A percentile compares a stretch with the other conserved stretches of the same genome.
Conservation (phyloP, 1,140 invertebrate genomes). For the Ceratosolen fusciceps region DNA sequence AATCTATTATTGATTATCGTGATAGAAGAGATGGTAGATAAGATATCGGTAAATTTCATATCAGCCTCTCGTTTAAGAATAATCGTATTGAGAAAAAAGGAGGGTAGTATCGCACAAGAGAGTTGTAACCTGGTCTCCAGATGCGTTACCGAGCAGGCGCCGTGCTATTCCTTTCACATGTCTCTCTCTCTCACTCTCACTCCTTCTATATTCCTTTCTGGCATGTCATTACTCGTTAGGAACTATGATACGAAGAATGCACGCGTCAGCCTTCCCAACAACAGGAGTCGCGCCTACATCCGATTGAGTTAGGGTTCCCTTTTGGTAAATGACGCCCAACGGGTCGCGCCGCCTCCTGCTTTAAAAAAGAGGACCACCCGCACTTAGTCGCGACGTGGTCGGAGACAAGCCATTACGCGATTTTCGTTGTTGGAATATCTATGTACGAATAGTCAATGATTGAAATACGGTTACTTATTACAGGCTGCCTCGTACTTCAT, state of each 20-base stretch:
- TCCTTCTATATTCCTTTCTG: not conserved
- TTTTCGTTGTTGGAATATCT: not conserved
- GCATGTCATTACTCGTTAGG: conserved; percentile 39
- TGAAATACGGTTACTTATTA: conserved; percentile 6
- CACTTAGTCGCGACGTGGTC: not conserved
- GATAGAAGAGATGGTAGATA: not conserved
- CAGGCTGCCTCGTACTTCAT: not conserved
- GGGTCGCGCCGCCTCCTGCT: not conserved
- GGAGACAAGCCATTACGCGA: not conserved
- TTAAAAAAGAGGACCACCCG: conserved; percentile 10
- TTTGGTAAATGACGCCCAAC: conserved; percentile 38
- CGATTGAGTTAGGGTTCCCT: conserved; percentile 29
- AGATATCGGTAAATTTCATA: not conserved
- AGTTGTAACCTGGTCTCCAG: conserved; percentile 27
- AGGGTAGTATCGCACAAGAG: not conserved
- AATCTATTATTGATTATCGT: too few species aligned
- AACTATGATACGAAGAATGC: conserved; percentile 17
- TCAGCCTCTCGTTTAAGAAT: not conserved
- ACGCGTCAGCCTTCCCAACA: not conserved
- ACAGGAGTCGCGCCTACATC: conserved; percentile 42
- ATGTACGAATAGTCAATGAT: conserved; percentile 2
- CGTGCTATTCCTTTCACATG: not conserved
- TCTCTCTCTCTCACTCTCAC: not conserved
- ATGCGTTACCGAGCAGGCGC: conserved; percentile 7
- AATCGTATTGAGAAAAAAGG: not conserved